Percentiles rank a stretch among this genome's conserved stretches.
Conservation (phyloP, 2,113 vertebrate genomes). For the Caracal caracal region DNA sequence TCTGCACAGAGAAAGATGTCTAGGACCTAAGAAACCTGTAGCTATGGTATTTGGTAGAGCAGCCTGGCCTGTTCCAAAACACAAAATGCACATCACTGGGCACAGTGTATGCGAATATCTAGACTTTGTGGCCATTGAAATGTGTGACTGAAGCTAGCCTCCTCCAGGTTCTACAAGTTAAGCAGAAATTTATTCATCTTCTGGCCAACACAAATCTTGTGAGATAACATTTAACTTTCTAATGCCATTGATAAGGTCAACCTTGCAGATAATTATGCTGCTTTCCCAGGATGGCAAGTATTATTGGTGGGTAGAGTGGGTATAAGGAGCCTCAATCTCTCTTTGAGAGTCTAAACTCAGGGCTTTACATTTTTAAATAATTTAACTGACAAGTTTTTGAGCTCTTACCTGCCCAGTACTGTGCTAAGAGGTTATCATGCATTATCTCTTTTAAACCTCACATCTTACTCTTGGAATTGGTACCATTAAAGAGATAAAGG, state of each 20-base stretch:
- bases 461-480: not conserved
- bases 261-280: not conserved
- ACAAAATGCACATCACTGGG: not conserved
- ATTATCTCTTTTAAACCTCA: not conserved
- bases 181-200: not conserved
- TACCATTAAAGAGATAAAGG: not conserved
- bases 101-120: conserved; percentile 21
- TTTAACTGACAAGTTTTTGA: not conserved
- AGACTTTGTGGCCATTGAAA: not conserved
- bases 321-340: not conserved
- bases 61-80: not conserved
- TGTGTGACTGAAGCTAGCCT: not conserved
- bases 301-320: no score
- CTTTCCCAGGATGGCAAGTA: not conserved
- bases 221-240: not conserved
- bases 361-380: no score
- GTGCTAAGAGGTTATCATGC: not conserved
- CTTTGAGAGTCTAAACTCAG: not conserved
- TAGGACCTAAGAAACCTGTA: not conserved
- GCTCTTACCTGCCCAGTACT: not conserved
- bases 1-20: not conserved
- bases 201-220: not conserved
- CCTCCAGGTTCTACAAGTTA: not conserved
- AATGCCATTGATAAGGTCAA: not conserved
- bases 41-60: not conserved